Base-by-base conservation (phyloP, 2,797 vertebrate genomes). In the Melanotaenia boesemani region DNA sequence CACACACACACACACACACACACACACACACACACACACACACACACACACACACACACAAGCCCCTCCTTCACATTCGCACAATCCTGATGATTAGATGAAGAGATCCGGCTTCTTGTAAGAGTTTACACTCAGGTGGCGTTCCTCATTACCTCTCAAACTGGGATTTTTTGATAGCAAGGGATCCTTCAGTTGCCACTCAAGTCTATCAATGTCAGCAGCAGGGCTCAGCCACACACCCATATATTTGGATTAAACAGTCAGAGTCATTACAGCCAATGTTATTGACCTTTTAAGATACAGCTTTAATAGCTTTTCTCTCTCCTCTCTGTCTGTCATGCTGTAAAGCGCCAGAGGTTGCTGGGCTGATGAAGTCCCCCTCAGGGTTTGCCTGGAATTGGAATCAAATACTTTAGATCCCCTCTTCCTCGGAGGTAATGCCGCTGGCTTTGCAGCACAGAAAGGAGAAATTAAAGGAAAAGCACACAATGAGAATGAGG, bases 171-270 rank as follows among this genome's bases (percentile, higher is more conserved):
- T 94, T 95, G 95, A 96, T 94, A 94, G 92, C 80, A 88, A 83
- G 57, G 79, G 63, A 95, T 94, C 93, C 92, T 92, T 89, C 88
- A 85, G 92, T 78, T 96, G 95, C 94, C 96, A 96, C 93, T 97
- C 95, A 96, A 94, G 95, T 96, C 93, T 93, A 96, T 96, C 93
- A 95, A 76, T 91, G 93, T 94, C 95, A 95, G 94, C 91, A 80
- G 76, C 70, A 73, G 86, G 94, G 92, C 93, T 95, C 92, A 94
- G 92, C 85, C 89, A 87, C 87, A 91, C 92, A 87, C 88, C 83
- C 88, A 39, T 89, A 89, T 80, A 36, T 95, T 93, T 93, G 95
- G 95, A 97, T 96, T 96, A 95, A 95, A 94, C 86, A 95, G 94
- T 95, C 94, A 92, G 91, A 95, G 93, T 94, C 90, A 88, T 95